Evolutionary conservation across 2,888 invertebrate genomes (phyloP), one percentile per base, ranked within the genome.

Genomic region (Mamestra brassicae): DNA sequence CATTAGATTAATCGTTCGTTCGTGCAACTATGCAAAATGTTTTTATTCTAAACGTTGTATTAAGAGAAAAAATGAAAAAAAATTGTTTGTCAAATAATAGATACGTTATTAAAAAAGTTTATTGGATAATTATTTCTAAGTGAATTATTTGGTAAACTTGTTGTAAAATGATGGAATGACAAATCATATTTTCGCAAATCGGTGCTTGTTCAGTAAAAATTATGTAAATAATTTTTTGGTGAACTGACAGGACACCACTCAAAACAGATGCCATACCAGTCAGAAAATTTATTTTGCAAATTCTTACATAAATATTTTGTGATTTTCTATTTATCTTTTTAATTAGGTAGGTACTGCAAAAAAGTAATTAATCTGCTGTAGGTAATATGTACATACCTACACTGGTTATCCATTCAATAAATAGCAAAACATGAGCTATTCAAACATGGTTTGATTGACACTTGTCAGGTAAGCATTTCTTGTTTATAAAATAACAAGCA

Each of bases 371-470:
- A 34, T 7, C 11, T 36, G 52, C 6, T 42, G 6, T 7, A 42
- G 50, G 34, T 72, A 38, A 38, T 8, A 15, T 4, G n/a, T 47
- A n/a, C 34, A 11, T 55, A 15, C 42, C 15, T 36, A 42, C 13
- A n/a, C 58, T 26, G 42, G 42, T 60, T n/a, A 15, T 36, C 67
- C 47, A 68, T 76, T 62, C 62, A 76, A 52, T 71, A 52, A 45
- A 34, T 50, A 52, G 17, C 36, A 62, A 36, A 54, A 62, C 26
- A 57, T 17, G 42, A 11, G 50, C 11, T 65, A 71, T 70, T 65
- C 13, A 71, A 71, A 55, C 55, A 72, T 38, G 36, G 15, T 57
- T 57, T 79, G 64, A 73, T 80, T 65, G 79, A 72, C 73, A 78
- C 78, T 76, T 76, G 62, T 58, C 36, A 76, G 55, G 36, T 71